A percentile compares a stretch with the other conserved stretches of the same genome.
Conservation (phyloP, 2,797 vertebrate genomes). For the Cygnus olor region DNA sequence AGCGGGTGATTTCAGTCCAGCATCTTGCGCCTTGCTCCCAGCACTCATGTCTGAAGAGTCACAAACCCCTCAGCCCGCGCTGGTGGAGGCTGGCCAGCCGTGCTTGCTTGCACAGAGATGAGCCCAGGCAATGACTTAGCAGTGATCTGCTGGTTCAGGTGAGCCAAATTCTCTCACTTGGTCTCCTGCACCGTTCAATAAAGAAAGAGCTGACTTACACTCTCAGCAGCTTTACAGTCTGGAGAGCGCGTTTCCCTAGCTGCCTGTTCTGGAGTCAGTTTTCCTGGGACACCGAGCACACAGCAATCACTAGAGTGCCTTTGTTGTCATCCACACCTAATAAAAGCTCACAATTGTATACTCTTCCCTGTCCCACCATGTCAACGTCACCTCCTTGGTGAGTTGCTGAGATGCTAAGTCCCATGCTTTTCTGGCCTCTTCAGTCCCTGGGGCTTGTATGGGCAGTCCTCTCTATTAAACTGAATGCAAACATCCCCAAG, state of each 20-base stretch:
- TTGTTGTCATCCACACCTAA: conserved; percentile 18
- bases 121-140: not conserved
- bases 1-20: not conserved
- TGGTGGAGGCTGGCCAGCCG: not conserved
- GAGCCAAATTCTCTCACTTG: not conserved
- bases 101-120: not conserved
- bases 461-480: not conserved
- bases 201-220: not conserved
- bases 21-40: conserved; percentile 35
- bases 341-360: not conserved
- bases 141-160: conserved; percentile 17
- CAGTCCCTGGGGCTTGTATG: not conserved
- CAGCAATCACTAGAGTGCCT: fast-evolving
- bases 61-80: not conserved
- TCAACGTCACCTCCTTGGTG: not conserved
- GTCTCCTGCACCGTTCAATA: not conserved
- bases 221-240: conserved; percentile 4
- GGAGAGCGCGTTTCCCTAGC: conserved; percentile 2
- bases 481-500: not conserved
- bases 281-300: conserved; percentile 12
- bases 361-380: not conserved
- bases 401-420: conserved; percentile 11
- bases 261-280: conserved; percentile 11
- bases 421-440: not conserved
- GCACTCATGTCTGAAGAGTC: not conserved